Evolutionary conservation across 2,797 vertebrate species (phyloP), one percentile per base, ranked within the genome.

Genomic region (Gobio occitaniae): DNA sequence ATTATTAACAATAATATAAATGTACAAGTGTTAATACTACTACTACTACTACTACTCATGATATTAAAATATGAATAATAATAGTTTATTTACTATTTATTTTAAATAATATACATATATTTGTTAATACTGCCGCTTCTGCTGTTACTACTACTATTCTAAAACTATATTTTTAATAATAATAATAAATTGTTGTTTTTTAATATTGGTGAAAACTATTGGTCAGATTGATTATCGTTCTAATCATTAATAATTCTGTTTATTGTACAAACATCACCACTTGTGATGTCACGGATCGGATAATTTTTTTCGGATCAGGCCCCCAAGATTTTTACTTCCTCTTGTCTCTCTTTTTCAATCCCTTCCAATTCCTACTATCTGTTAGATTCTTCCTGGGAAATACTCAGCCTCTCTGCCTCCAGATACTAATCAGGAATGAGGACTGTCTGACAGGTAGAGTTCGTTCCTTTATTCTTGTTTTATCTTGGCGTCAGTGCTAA

Each of bases 371-470:
- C 48, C 41, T 50, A 21, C 47, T 29, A 47, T 66, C 65, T 48
- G 25, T 69, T 50, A 69, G 47, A 2, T 48, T 79, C 12, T 66
- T 59, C 56, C 50, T 32, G 52, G 79, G 17, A 89, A 86, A 48
- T 80, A 65, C 66, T 70, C 56, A 29, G 19, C 25, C 44, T 88
- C 86, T 74, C 59, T 82, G 84, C 52, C 69, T 77, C 86, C 70
- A 84, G 87, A 88, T 61, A 44, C 80, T 89, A 91, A 91, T 91
- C 80, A 91, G 84, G 47, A 90, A 86, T 86, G 87, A 91, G 32
- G 82, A 25, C 59, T 80, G 87, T 83, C 86, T 86, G 84, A 90
- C 75, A 80, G 76, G 54, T 72, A 87, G 85, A 90, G 89, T 88
- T 87, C n/a, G 29, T 48, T 68, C 19, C 38, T 50, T 83, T 68